These are phyloP conservation scores for Xyrichtys novacula DNA, from an alignment of 2,797 vertebrate species.

Conservation along the genomic window DNA sequence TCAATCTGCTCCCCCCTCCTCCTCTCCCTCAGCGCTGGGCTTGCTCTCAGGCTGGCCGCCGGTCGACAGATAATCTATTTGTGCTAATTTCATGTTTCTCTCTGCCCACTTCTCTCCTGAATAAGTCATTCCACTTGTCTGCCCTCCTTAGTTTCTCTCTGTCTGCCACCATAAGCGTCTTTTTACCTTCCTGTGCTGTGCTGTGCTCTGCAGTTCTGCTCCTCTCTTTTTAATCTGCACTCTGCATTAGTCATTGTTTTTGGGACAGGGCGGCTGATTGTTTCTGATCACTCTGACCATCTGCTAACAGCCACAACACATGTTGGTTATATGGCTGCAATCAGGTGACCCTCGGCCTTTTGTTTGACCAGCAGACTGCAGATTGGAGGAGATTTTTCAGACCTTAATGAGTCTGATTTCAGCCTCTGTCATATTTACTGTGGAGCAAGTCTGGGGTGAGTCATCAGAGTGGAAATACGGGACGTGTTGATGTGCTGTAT, in stretches of 20 bases:
- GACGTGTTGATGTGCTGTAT: conserved; percentile 17
- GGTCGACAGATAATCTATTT: conserved; percentile 87
- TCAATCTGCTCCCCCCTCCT: conserved; percentile 71
- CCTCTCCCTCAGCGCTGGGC: conserved; percentile 67
- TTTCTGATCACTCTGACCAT: conserved; percentile 54
- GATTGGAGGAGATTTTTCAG: conserved; percentile 15
- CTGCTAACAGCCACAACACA: conserved; percentile 54
- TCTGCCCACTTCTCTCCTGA: conserved; percentile 74
- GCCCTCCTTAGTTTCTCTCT: conserved; percentile 64
- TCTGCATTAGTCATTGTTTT: conserved; percentile 62
- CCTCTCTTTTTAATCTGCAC: conserved; percentile 60
- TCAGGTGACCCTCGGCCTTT: conserved; percentile 38
- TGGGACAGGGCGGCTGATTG: conserved; percentile 33
- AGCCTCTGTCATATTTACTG: conserved; percentile 26
- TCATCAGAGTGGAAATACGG: conserved; percentile 37
- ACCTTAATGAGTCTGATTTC: conserved; percentile 18
- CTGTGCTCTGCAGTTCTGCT: conserved; percentile 67
- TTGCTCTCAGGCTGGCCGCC: conserved; percentile 72
- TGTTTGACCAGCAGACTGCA: conserved; percentile 37
- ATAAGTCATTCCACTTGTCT: conserved; percentile 83
- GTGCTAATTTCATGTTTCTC: conserved; percentile 86
- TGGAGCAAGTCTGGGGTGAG: conserved; percentile 11
- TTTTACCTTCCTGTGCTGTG: conserved; percentile 59
- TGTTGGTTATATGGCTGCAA: conserved; percentile 39
- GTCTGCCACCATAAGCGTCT: conserved; percentile 62